Evolutionary conservation across 2,113 vertebrate genomes (phyloP), one percentile per base, ranked within the genome.

Genomic region (Chionis minor): DNA sequence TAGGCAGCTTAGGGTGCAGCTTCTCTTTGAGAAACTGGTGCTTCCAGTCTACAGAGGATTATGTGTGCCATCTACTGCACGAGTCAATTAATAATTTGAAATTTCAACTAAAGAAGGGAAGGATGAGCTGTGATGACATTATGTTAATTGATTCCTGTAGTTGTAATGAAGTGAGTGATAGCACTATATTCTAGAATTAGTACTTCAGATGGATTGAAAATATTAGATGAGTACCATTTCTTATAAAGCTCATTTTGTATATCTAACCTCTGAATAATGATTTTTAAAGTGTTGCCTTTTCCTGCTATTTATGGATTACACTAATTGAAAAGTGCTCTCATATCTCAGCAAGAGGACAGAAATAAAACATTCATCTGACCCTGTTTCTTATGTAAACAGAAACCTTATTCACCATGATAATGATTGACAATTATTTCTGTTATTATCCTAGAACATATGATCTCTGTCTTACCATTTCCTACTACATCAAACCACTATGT

Each of bases 71-170:
- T 70, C 69, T 83, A 88, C 81, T 62, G 59, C 80, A 80, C 54
- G 45, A 96, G 62, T 75, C 92, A 94, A 93, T 96, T 97, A 95
- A 90, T 94, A 88, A 90, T 80, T 62, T 80, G 65, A 88, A 88
- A 90, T 82, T 82, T 85, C 81, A 95, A 3, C 45, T 59, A 18
- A 69, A 73, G 69, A 70, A 91, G 58, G 72, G 56, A 84, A 95
- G 84, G 81, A 90, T 17, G 44, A 90, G 69, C 47, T 77, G 40
- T 79, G 49, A 94, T 88, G 91, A 70, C 58, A 90, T 78, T 83
- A 74, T 88, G 79, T 72, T 96, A 94, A 97, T 96, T 94, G 80
- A 94, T 93, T 96, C 73, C 66, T 89, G 22, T 51, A 92, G 45
- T 35, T 94, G 26, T 79, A 93, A 70, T 81, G 55, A 92, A 90